Evolutionary conservation across 2,113 vertebrate species (phyloP), one percentile per base, ranked within the genome.

Genomic region (Gracilinanus agilis): DNA sequence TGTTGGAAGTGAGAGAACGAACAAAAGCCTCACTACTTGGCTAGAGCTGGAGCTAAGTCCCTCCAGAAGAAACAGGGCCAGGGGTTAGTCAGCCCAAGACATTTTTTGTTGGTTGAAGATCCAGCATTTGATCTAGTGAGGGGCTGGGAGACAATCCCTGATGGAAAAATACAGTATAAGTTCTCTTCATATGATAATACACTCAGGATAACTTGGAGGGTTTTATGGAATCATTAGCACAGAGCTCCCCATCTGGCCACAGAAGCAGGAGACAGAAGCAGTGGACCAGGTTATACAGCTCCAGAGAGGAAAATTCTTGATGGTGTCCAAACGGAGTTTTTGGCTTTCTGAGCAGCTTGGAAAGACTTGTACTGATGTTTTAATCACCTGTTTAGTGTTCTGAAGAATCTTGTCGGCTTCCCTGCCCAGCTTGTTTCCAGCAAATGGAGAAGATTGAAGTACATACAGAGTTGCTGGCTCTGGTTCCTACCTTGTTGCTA

Each of bases 301-400:
- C 94, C 90, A 97, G 91, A 97, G 94, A 90, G 96, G 96, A 97
- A 98, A 97, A 97, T 96, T 95, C 97, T 97, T 95, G 27, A 91
- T 92, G 94, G 97, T 95, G 96, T 98, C 98, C 98, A 98, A 98
- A 97, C 97, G 94, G 97, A 97, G 93, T 54, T 97, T 95, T 89
- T 98, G 97, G 98, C 97, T 97, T 97, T 97, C 1, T 2, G 24
- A 96, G 92, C 61, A 29, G 91, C 90, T 98, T 97, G 97, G 98
- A 97, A 98, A 98, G 97, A 93, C 97, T 96, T 94, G 96, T 12
- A 93, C 96, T 98, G 97, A 97, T 98, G 97, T 97, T 97, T 98
- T 98, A 98, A 97, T 98, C 97, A 98, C 98, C 98, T 98, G 98
- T 94, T 95, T 93, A 97, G 97, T 92, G 96, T 97, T 97, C 95